Base-by-base conservation (phyloP, 2,888 invertebrate genomes). In the Phalangium opilio region DNA sequence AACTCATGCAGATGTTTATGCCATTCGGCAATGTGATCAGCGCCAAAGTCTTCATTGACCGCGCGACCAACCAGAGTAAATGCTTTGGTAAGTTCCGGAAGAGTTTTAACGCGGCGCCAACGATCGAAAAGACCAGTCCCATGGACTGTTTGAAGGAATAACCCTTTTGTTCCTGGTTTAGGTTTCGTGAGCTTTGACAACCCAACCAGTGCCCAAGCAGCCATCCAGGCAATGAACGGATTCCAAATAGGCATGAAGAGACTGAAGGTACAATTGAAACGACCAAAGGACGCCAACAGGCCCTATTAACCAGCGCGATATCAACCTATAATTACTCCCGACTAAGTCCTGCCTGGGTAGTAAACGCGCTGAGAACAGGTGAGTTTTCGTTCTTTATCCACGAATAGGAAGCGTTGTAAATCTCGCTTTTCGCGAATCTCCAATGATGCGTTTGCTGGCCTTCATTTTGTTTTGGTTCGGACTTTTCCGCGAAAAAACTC, bases 181-280 rank as follows among this genome's bases (percentile, higher is more conserved):
- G 96, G 96, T 67, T 98, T 98, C 73, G 96, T 98, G 64, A 95
- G 95, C 64, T 98, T 95, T 74, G 96, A 98, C 77, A 95, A 95
- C 76, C 91, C 91, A 61, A 77, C 85, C 62, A 91, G 91, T 68
- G 95, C 96, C 67, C 93, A 95, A 71, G 83, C 90, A 60, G 96
- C 96, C 61, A 98, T 98, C 69, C 91, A 95, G 71, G 85, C 96
- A 63, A 98, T 98, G 96, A 98, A 98, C 73, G 96, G 96, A 67
- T 98, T 96, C 75, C 96, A 96, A 74, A 96, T 96, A 70, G 96
- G 96, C 66, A 96, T 96, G 95, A 98, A 98, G 75, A 80, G 96
- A 67, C 83, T 96, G 68, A 96, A 98, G 76, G 96, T 96, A 64
- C 95, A 96, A 75, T 79, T 96, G 73, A 96, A 96, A 74, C 78